Percentiles rank a stretch among this genome's conserved stretches.
These are phyloP conservation scores for Symphodus melops DNA, from an alignment of 2,113 vertebrate genomes.

Conservation along the genomic window DNA sequence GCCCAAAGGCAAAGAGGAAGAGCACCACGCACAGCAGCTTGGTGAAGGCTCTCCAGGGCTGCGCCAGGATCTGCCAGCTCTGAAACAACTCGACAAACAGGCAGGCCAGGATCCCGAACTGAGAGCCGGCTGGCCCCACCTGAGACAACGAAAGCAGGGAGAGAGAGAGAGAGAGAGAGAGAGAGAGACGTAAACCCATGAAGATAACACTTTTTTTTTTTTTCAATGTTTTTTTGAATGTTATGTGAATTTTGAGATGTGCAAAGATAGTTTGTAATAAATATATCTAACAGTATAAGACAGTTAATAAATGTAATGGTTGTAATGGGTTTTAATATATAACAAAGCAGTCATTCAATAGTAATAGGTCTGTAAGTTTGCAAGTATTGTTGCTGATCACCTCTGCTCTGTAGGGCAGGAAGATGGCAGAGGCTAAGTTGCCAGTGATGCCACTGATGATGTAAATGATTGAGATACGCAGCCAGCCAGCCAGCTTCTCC, in stretches of 20 bases:
- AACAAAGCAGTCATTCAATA: too few species aligned
- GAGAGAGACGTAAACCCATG: too few species aligned
- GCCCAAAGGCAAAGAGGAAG: constrained; percentile 96
- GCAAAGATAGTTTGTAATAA: too few species aligned
- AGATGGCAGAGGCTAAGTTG: constrained; percentile 97
- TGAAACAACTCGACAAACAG: constrained; percentile 99
- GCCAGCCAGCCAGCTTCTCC: constrained; percentile 98
- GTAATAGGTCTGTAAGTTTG: too few species aligned
- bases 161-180: not conserved
- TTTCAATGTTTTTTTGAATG: too few species aligned
- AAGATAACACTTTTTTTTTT: too few species aligned
- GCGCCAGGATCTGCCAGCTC: constrained; percentile 98
- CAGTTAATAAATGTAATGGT: too few species aligned
- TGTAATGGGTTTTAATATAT: too few species aligned
- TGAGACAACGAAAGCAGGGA: constrained; percentile 64
- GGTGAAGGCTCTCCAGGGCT: constrained; percentile 95
- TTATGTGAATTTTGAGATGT: too few species aligned
- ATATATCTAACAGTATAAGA: too few species aligned
- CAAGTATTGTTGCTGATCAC: constrained; percentile 72
- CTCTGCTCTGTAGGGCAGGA: constrained; percentile 98
- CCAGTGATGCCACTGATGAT: constrained; percentile 97
- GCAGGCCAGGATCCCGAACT: constrained; percentile 98
- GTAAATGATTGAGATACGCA: constrained; percentile 99
- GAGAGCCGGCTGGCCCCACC: constrained; percentile 97
- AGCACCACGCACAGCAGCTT: constrained; percentile 96